Base-by-base conservation (phyloP, 2,797 vertebrate species). In the Melanotaenia trifasciata region DNA sequence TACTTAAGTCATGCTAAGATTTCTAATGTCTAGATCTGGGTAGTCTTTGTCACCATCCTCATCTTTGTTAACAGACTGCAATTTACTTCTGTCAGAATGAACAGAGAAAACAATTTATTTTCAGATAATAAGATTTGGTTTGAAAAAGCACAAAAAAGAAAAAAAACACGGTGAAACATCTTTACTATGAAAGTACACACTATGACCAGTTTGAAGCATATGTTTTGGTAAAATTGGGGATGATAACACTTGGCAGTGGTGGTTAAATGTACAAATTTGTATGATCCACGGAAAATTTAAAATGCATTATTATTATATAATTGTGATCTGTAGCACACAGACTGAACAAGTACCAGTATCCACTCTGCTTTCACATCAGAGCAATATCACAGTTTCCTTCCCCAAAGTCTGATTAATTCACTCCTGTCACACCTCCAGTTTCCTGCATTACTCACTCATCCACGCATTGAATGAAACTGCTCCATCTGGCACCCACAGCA, bases 401-500 rank as follows among this genome's bases (percentile, higher is more conserved):
- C 61, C 43, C 45, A 64, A 61, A 83, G 67, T 74, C 78, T 72
- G 67, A 72, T 91, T 85, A 78, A 81, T 80, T 80, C 24, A 78
- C 38, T 84, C 85, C 82, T 79, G 78, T 84, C 82, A 83, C 90
- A 79, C 86, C 74, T 89, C 86, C 83, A 58, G 57, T 78, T 86
- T 78, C 76, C 87, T 84, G 81, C 57, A 59, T 89, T 85, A 84
- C 81, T 88, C 83, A 87, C 74, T 83, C 80, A 62, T 84, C 87
- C 82, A 80, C 84, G 54, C 72, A 70, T 64, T 83, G 71, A 18
- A 66, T 85, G 78, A 86, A 72, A 79, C 70, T 20, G 45, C 24
- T 47, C 87, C 91, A 90, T 92, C 89, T 92, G 91, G 83, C 80
- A 71, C 68, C 76, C 40, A 63, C 78, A 59, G 75, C 65, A 59